Conservation (phyloP, 2,888 invertebrate species). For the Spisula subtruncata region DNA sequence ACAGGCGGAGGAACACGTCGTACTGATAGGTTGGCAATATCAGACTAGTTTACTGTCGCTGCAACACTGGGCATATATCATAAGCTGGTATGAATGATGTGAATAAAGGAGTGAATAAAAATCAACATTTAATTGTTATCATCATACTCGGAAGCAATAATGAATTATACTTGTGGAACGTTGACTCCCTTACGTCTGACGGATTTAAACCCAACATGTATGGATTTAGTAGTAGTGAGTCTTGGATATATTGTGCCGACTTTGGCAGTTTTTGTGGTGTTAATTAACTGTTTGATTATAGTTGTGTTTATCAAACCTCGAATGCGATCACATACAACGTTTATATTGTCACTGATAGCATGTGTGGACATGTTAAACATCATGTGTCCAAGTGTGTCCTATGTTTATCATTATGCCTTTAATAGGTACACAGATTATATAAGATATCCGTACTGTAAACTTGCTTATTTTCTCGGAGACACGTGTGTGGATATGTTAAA, state of each 20-base stretch:
- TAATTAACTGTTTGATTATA: constrained; percentile 38
- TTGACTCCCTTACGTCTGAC: background rate
- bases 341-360: constrained; percentile 52
- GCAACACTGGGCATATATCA: too few relatives aligned
- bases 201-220: constrained; percentile 43
- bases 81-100: too few relatives aligned
- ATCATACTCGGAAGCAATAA: background rate
- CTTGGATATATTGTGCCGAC: constrained; percentile 52
- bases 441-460: constrained; percentile 10
- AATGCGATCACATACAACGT: constrained; percentile 51
- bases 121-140: background rate
- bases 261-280: constrained; percentile 46
- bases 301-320: constrained; percentile 36
- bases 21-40: too few relatives aligned
- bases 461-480: constrained; percentile 28
- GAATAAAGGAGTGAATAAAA: too few relatives aligned
- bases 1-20: too few relatives aligned
- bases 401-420: constrained; percentile 44
- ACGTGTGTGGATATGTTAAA: constrained; percentile 41
- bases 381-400: constrained; percentile 31
- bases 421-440: constrained; percentile 46
- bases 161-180: constrained; percentile 27
- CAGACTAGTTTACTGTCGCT: too few relatives aligned
- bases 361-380: constrained; percentile 52
- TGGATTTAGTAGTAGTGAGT: constrained; percentile 1